Conservation (phyloP, 2,888 invertebrate species). For the Coelinius sp. region DNA sequence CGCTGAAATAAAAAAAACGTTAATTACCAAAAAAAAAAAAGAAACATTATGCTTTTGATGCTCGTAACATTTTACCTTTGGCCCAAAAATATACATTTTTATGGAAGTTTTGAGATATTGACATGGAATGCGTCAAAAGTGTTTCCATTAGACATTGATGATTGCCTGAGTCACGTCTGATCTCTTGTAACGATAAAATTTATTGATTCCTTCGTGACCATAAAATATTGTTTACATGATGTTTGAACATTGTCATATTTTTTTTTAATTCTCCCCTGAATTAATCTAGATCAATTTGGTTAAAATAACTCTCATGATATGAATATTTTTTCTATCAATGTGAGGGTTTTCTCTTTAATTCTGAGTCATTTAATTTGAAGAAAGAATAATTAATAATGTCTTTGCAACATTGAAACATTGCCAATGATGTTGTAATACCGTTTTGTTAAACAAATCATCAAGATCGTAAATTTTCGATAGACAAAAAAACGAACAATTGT, state of each 20-base stretch:
- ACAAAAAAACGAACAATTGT: slow-evolving; percentile 8
- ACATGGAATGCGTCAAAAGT: background rate
- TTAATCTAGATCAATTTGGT: background rate
- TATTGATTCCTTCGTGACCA: background rate
- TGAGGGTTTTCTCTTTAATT: background rate
- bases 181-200: slow-evolving; percentile 11
- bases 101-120: background rate
- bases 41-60: background rate
- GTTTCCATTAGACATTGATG: slow-evolving; percentile 1
- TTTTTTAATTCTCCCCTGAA: background rate
- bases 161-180: background rate
- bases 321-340: too few relatives aligned
- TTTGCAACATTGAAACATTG: background rate
- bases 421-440: background rate
- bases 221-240: background rate
- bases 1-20: slow-evolving; percentile 72
- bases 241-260: background rate
- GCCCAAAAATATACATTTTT: slow-evolving; percentile 7
- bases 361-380: too few relatives aligned
- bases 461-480: background rate
- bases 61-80: background rate
- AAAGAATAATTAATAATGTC: too few relatives aligned
- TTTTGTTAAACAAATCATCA: background rate
- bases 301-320: too few relatives aligned
- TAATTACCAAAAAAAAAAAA: background rate